Percentiles rank a stretch among this genome's conserved stretches.
These are phyloP conservation scores for Aphis craccivora DNA, from an alignment of 1,140 invertebrate genomes.

Conservation along the genomic window DNA sequence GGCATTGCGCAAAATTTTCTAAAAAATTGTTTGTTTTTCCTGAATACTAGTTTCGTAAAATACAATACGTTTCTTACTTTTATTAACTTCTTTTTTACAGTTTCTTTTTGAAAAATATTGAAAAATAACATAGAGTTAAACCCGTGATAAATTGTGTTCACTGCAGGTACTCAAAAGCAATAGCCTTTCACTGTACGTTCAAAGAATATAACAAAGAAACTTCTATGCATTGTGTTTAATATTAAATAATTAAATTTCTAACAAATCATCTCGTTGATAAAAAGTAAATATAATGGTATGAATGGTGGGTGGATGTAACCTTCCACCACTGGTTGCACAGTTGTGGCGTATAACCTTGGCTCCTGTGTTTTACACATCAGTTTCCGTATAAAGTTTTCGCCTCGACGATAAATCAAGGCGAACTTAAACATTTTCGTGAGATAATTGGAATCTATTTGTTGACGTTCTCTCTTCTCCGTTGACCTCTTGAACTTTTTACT, in stretches of 20 bases:
- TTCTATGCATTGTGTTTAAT: background rate
- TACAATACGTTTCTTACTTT: background rate
- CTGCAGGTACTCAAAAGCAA: background rate
- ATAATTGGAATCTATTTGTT: constrained; percentile 34
- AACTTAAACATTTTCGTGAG: background rate
- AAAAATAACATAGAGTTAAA: background rate
- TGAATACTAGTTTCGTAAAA: background rate
- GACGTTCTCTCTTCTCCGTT: background rate
- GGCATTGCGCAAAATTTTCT: too few relatives aligned
- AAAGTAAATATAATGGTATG: background rate
- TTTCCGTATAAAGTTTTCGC: background rate
- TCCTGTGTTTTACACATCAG: background rate
- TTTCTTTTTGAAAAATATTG: background rate
- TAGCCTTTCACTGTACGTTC: background rate
- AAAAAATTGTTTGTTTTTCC: too few relatives aligned
- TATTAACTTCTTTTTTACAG: background rate
- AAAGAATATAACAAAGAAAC: background rate
- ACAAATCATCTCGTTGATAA: background rate
- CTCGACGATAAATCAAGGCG: background rate
- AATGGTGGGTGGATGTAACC: background rate
- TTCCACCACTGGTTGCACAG: background rate
- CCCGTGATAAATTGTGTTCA: background rate
- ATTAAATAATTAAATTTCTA: background rate
- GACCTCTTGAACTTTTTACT: constrained; percentile 14
- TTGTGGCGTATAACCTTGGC: background rate